phyloP scores from a whole-genome alignment of 1,140 invertebrate genomes.

The Calliopsis andreniformis region DNA sequence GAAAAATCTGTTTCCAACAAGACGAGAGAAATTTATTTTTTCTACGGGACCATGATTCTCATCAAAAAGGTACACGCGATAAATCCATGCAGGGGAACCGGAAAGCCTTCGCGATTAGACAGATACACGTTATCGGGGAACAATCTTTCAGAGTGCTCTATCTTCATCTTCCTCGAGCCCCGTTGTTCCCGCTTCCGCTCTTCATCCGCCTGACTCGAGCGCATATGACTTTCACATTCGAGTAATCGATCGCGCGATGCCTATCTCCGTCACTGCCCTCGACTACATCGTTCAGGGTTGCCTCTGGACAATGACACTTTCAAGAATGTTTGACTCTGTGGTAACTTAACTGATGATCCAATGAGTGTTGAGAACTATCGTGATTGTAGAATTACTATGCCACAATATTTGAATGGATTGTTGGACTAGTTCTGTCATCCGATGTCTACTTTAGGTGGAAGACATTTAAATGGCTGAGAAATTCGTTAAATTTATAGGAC shows the following conservation, averaged over 20 bases:
- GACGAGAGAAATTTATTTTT: too few species aligned
- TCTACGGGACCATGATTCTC: neutral
- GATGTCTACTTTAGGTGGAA: too few species aligned
- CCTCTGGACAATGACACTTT: constrained; percentile 34
- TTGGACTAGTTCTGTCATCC: too few species aligned
- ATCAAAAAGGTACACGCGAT: neutral
- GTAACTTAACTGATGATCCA: too few species aligned
- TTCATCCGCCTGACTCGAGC: neutral
- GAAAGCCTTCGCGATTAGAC: constrained; percentile 21
- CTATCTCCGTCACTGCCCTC: neutral
- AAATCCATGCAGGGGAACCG: constrained; percentile 1
- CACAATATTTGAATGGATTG: too few species aligned
- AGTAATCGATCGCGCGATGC: constrained; percentile 21
- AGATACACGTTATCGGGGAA: constrained; percentile 21
- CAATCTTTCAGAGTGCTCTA: constrained; percentile 32
- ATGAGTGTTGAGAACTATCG: too few species aligned
- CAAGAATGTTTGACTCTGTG: too few species aligned
- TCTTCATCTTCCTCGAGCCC: constrained; percentile 14
- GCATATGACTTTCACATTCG: constrained; percentile 24
- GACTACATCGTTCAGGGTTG: constrained; percentile 28
- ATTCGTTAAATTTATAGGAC: too few species aligned
- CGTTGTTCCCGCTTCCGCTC: neutral
- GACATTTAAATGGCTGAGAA: too few species aligned
- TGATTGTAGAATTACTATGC: too few species aligned
- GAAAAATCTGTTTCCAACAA: too few species aligned